Conservation (phyloP, 2,113 vertebrate genomes). For the Callipepla squamata region DNA sequence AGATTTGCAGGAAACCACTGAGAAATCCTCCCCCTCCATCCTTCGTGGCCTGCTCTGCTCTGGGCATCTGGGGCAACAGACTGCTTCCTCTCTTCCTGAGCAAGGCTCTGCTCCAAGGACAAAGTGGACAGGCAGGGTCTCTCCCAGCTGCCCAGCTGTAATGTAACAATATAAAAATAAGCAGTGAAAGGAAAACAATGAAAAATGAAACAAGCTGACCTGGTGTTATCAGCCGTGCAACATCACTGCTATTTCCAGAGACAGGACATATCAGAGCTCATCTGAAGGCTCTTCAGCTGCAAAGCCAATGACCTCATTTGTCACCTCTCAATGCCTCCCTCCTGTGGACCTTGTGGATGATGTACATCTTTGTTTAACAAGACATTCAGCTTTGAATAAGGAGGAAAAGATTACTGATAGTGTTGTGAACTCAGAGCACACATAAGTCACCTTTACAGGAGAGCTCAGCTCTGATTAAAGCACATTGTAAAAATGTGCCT, state of each 20-base stretch:
- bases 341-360: neutral
- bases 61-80: neutral
- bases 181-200: neutral
- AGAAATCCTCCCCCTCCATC: neutral
- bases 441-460: constrained; percentile 40
- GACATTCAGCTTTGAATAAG: constrained; percentile 25
- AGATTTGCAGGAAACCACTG: neutral
- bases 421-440: constrained; percentile 24
- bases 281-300: constrained; percentile 10
- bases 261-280: neutral
- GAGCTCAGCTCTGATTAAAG: constrained; percentile 38
- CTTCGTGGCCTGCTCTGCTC: neutral
- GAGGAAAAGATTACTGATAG: constrained; percentile 1
- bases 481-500: neutral
- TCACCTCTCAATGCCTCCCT: neutral
- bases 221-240: neutral
- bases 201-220: neutral
- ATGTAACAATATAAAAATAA: neutral
- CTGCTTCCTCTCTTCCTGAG: neutral
- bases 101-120: neutral
- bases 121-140: neutral
- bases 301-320: constrained; percentile 39
- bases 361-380: constrained; percentile 37
- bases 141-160: neutral
- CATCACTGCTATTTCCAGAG: neutral